These are phyloP conservation scores for Ophiodon elongatus DNA, from an alignment of 2,113 vertebrate species.

Conservation along the genomic window DNA sequence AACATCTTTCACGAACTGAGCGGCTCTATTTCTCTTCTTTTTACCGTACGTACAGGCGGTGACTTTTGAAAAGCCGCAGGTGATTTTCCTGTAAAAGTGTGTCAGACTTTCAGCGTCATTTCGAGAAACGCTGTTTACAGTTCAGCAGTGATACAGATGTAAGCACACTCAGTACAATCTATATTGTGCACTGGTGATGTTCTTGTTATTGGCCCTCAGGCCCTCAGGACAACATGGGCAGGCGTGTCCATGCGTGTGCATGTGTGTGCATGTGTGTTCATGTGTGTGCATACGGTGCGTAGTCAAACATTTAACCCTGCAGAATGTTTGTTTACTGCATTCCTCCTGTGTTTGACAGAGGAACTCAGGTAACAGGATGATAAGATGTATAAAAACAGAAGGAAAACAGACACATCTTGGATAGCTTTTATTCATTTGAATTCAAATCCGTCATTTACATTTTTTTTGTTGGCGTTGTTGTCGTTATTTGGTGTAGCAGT, in stretches of 20 bases:
- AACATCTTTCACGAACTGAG: background rate
- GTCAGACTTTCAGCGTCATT: background rate
- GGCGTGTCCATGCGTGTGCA: background rate
- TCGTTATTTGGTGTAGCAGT: background rate
- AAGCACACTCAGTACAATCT: background rate
- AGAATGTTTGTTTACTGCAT: conserved; percentile 24
- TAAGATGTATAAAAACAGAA: background rate
- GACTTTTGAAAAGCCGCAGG: conserved; percentile 15
- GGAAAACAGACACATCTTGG: background rate
- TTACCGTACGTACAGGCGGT: background rate
- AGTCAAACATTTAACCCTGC: background rate
- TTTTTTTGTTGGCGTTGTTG: background rate
- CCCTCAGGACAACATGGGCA: conserved; percentile 6
- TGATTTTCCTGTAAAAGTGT: conserved; percentile 10
- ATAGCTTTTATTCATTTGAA: background rate
- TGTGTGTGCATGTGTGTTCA: background rate
- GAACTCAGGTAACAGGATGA: conserved; percentile 23
- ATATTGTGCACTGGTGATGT: conserved; percentile 8
- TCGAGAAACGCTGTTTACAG: background rate
- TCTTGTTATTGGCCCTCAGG: conserved; percentile 1
- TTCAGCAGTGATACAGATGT: background rate
- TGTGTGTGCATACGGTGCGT: background rate
- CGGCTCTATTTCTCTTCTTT: conserved; percentile 31
- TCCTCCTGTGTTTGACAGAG: conserved; percentile 21
- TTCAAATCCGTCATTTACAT: background rate